Conservation (phyloP, 1,140 invertebrate genomes). For the Drosophila kohkoa region DNA sequence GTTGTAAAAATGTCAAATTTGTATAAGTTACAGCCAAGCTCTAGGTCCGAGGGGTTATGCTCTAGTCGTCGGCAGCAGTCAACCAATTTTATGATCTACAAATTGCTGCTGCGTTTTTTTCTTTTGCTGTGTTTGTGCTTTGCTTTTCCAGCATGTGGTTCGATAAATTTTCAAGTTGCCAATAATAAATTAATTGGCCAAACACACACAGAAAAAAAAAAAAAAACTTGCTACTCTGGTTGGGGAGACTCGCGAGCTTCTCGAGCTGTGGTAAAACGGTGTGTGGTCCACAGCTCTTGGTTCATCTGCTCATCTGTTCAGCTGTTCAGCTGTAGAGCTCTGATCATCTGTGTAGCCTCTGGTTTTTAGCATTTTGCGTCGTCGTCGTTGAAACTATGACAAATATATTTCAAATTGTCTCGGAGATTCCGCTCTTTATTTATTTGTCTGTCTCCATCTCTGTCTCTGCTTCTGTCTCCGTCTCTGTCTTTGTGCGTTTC, state of each 20-base stretch:
- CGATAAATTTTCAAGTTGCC: conserved; percentile 76
- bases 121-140: background rate
- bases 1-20: conserved; percentile 83
- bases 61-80: conserved; percentile 25
- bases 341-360: conserved; percentile 46
- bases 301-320: conserved; percentile 30
- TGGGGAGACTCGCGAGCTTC: conserved; percentile 26
- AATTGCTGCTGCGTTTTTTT: conserved; percentile 72
- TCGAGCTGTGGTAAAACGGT: conserved; percentile 15
- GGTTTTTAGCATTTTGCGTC: conserved; percentile 73
- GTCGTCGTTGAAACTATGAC: conserved; percentile 74
- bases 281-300: conserved; percentile 63
- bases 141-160: conserved; percentile 40
- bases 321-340: background rate
- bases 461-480: background rate
- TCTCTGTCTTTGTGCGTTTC: conserved; percentile 49
- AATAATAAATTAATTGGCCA: conserved; percentile 82
- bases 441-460: conserved; percentile 23
- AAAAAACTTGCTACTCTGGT: conserved; percentile 66
- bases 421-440: conserved; percentile 65
- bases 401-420: conserved; percentile 76
- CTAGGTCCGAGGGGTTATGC: background rate
- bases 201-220: conserved; percentile 16
- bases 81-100: conserved; percentile 76
- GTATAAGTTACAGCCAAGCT: conserved; percentile 66